Conservation (phyloP, 2,113 vertebrate species). For the Tympanuchus pallidicinctus region DNA sequence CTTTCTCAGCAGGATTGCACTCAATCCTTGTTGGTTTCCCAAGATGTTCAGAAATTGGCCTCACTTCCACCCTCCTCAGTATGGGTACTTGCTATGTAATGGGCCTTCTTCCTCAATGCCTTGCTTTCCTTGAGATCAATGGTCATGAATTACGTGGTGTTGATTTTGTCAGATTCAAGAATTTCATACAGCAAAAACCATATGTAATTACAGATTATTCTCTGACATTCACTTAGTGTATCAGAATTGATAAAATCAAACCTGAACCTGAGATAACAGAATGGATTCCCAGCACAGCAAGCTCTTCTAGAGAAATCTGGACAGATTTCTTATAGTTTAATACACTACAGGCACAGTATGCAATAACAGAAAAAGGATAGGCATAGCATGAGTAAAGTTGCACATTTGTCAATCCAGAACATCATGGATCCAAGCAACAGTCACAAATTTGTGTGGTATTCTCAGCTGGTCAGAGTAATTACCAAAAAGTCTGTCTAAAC, state of each 20-base stretch:
- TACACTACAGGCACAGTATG: not conserved
- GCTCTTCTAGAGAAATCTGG: not conserved
- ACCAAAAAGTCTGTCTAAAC: not conserved
- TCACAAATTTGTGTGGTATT: not conserved
- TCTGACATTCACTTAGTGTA: not conserved
- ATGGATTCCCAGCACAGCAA: conserved; percentile 3
- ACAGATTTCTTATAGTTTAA: not conserved
- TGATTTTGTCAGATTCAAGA: not conserved
- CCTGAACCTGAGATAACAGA: not conserved
- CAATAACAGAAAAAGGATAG: not conserved
- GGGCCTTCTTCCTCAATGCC: not conserved
- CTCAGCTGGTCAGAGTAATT: not conserved
- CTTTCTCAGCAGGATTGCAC: no score
- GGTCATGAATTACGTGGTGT: not conserved
- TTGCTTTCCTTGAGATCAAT: not conserved
- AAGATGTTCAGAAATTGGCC: not conserved
- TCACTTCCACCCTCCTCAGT: not conserved
- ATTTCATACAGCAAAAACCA: not conserved
- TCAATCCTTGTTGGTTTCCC: not conserved
- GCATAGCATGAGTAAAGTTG: not conserved
- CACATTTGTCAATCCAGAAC: accelerated
- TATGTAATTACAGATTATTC: not conserved
- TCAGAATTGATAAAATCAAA: conserved; percentile 11
- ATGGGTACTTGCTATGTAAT: not conserved
- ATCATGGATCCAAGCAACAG: not conserved